Evolutionary conservation across 1,140 invertebrate species (phyloP).

Genomic region (Stegodyphus mimosarum): DNA sequence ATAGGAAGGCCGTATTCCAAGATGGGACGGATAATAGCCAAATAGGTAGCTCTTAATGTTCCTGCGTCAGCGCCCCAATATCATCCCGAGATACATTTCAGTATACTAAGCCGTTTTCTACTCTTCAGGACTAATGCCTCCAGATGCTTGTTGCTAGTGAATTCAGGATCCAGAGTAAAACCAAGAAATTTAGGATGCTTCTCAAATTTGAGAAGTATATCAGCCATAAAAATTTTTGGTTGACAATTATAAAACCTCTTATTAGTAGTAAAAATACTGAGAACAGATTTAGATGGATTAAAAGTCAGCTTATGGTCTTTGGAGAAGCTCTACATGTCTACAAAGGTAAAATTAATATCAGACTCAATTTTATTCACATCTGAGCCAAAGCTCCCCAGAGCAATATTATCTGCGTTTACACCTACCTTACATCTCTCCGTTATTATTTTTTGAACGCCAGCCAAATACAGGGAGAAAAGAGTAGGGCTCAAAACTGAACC

Average conservation of each 20-base stretch:
- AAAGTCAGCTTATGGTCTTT: slow-evolving; percentile 2
- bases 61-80: not conserved
- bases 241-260: not conserved
- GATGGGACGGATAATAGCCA: too few relatives aligned
- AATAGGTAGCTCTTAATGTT: too few relatives aligned
- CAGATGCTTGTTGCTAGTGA: not conserved
- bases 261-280: slow-evolving; percentile 1
- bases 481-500: not conserved
- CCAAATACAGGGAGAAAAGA: not conserved
- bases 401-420: slow-evolving; percentile 2
- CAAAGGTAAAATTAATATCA: not conserved
- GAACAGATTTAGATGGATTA: not conserved
- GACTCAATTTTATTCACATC: not conserved
- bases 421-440: not conserved
- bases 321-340: not conserved
- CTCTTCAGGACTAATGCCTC: not conserved
- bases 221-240: not conserved
- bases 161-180: not conserved
- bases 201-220: not conserved
- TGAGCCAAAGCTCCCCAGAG: not conserved
- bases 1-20: too few relatives aligned
- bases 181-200: not conserved
- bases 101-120: not conserved
- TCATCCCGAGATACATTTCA: slow-evolving; percentile 1
- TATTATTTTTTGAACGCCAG: slow-evolving; percentile 6